Conservation (phyloP, 1,140 invertebrate genomes). For the Neodiprion pinetum region DNA sequence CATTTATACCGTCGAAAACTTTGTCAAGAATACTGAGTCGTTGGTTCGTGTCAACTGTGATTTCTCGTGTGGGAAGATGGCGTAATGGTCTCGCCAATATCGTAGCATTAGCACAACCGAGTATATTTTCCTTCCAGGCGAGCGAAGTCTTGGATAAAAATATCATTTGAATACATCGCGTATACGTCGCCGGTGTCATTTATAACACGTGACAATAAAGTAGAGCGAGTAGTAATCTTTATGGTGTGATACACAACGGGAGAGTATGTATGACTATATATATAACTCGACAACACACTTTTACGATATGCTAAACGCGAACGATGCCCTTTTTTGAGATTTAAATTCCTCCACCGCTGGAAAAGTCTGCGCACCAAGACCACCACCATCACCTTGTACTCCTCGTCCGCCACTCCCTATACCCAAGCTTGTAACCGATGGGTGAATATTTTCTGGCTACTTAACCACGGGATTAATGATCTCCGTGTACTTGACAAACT, state of each 20-base stretch:
- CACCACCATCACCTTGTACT: too few relatives aligned
- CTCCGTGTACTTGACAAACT: neutral
- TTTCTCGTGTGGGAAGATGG: constrained; percentile 48
- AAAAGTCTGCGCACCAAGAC: neutral
- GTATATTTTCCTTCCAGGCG: constrained; percentile 44
- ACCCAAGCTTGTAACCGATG: neutral
- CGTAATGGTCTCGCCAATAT: constrained; percentile 53
- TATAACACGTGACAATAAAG: constrained; percentile 63
- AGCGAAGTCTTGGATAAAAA: constrained; percentile 58
- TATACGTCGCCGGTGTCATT: constrained; percentile 52
- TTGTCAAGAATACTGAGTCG: neutral
- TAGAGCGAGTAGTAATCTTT: constrained; percentile 58
- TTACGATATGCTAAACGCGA: constrained; percentile 51
- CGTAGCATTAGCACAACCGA: constrained; percentile 49
- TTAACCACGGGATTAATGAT: constrained; percentile 41
- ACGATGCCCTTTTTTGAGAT: constrained; percentile 34
- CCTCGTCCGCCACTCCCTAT: neutral
- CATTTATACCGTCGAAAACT: too few relatives aligned
- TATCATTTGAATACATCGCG: constrained; percentile 59
- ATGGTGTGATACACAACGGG: constrained; percentile 48
- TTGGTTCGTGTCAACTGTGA: neutral
- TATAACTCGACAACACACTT: constrained; percentile 25
- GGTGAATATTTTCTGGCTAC: constrained; percentile 39
- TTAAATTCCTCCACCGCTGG: constrained; percentile 33
- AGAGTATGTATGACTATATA: neutral